Conservation (phyloP, 2,888 invertebrate genomes). For the Brachynemurus nebulosus region DNA sequence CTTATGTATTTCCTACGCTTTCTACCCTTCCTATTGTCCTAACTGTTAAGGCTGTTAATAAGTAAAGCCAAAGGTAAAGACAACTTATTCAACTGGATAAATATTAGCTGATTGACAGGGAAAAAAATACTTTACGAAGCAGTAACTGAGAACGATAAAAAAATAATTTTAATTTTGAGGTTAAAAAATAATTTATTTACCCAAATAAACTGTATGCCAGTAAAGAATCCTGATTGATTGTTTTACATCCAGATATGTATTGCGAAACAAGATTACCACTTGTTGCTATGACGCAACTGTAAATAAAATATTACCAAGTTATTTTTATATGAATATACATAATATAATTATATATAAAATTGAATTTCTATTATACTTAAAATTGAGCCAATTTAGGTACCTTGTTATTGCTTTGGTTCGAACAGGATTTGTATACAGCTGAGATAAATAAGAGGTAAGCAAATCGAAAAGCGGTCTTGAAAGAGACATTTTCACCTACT, state of each 20-base stretch:
- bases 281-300: slow-evolving; percentile 55
- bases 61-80: too few relatives aligned
- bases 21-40: too few relatives aligned
- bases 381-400: slow-evolving; percentile 33
- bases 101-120: too few relatives aligned
- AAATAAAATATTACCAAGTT: slow-evolving; percentile 25
- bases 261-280: slow-evolving; percentile 63
- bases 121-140: too few relatives aligned
- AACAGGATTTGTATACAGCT: slow-evolving; percentile 59
- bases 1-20: too few relatives aligned
- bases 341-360: too few relatives aligned
- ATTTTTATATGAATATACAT: too few relatives aligned
- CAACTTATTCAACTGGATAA: too few relatives aligned
- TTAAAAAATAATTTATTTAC: slow-evolving; percentile 31
- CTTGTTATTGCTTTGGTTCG: slow-evolving; percentile 68
- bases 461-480: slow-evolving; percentile 59
- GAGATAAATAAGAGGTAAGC: slow-evolving; percentile 56
- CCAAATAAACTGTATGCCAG: slow-evolving; percentile 64
- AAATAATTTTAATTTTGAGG: slow-evolving; percentile 4
- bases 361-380: slow-evolving; percentile 5
- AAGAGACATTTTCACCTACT: slow-evolving; percentile 40
- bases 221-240: slow-evolving; percentile 49
- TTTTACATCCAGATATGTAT: slow-evolving; percentile 47
- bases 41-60: too few relatives aligned
- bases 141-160: too few relatives aligned